These are phyloP conservation scores for Caenorhabditis sulstoni DNA, from an alignment of 2,888 invertebrate genomes.

Conservation along the genomic window DNA sequence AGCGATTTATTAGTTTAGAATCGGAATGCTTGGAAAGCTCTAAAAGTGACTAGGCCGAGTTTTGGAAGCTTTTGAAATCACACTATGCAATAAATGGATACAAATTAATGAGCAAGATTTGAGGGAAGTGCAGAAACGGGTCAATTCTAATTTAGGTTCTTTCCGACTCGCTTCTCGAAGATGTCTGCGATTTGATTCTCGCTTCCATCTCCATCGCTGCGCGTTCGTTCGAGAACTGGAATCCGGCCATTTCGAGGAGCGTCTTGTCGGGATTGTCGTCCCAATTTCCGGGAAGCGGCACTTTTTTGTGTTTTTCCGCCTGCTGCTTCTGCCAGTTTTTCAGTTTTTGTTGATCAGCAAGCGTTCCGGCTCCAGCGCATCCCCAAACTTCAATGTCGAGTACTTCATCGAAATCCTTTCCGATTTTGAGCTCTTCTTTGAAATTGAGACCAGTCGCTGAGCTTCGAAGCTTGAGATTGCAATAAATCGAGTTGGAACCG, in stretches of 20 bases:
- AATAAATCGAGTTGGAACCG: constrained; percentile 60
- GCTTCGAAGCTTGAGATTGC: constrained; percentile 69
- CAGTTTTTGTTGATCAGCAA: constrained; percentile 89
- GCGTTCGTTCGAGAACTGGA: constrained; percentile 73
- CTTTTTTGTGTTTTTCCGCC: constrained; percentile 74
- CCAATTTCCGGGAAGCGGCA: constrained; percentile 93
- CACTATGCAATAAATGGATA: not conserved
- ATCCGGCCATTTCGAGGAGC: constrained; percentile 90
- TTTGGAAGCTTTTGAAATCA: not conserved
- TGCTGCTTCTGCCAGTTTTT: constrained; percentile 94
- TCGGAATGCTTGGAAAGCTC: too few relatives aligned
- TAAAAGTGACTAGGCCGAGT: too few relatives aligned
- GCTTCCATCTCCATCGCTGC: constrained; percentile 64
- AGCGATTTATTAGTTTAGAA: too few relatives aligned
- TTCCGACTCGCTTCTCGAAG: constrained; percentile 1
- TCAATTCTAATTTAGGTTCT: not conserved
- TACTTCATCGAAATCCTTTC: constrained; percentile 63
- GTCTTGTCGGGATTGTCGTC: constrained; percentile 95
- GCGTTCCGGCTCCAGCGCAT: constrained; percentile 80
- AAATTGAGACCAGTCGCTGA: constrained; percentile 63
- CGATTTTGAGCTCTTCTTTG: constrained; percentile 60
- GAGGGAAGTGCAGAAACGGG: too few relatives aligned
- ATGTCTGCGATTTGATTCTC: not conserved
- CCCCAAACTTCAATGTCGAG: constrained; percentile 69
- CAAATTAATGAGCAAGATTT: not conserved